phyloP scores from a whole-genome alignment of 1,140 invertebrate genomes.

The Eurosta solidaginis region DNA sequence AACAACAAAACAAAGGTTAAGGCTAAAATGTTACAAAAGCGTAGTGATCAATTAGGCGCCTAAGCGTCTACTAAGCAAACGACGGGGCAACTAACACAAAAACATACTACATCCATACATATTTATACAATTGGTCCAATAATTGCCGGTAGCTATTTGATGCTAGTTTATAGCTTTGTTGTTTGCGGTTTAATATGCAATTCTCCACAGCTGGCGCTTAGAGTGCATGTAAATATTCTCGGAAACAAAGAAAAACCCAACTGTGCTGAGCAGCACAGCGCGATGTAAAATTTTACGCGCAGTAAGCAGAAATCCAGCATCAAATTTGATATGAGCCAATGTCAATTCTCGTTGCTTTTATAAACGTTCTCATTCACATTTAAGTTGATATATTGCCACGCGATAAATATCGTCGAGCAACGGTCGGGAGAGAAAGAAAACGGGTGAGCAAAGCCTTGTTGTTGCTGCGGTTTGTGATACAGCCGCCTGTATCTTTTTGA shows the following conservation, averaged over 20 bases:
- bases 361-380: neutral
- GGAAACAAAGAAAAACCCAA: too few relatives aligned
- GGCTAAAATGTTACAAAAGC: constrained; percentile 5
- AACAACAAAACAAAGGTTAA: neutral
- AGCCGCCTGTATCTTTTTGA: too few relatives aligned
- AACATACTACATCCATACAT: too few relatives aligned
- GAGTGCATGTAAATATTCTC: too few relatives aligned
- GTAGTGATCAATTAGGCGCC: neutral
- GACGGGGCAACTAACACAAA: too few relatives aligned
- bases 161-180: neutral
- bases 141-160: neutral
- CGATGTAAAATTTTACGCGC: neutral
- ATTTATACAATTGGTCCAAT: too few relatives aligned
- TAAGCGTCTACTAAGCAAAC: too few relatives aligned
- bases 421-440: neutral
- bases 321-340: neutral
- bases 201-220: neutral
- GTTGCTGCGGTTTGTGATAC: too few relatives aligned
- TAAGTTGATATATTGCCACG: neutral
- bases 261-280: too few relatives aligned
- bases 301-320: neutral
- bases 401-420: neutral
- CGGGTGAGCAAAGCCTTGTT: too few relatives aligned
- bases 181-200: neutral
- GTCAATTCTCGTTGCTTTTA: neutral